phyloP scores from a whole-genome alignment of 2,888 invertebrate genomes.

The Chrysolina oricalcia region DNA sequence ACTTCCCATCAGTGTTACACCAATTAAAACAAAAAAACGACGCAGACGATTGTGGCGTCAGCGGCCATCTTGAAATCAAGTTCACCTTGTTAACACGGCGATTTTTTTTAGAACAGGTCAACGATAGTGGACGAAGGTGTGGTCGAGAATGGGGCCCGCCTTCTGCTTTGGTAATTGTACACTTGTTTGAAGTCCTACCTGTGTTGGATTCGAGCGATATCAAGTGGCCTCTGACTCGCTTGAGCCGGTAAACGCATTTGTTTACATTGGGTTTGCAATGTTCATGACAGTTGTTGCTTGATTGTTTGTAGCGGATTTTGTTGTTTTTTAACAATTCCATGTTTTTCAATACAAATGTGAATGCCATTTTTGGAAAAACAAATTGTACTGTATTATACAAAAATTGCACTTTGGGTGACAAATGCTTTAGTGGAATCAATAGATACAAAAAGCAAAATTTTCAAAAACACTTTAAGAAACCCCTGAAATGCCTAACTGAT shows the following conservation, averaged over 20 bases:
- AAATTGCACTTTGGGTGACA: too few relatives aligned
- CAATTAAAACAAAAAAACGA: constrained; percentile 67
- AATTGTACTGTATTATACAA: too few relatives aligned
- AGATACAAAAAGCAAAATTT: too few relatives aligned
- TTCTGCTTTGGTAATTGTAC: constrained; percentile 66
- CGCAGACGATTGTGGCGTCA: constrained; percentile 68
- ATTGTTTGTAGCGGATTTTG: background rate
- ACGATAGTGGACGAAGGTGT: constrained; percentile 66
- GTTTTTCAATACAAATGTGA: background rate
- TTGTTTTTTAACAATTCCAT: background rate
- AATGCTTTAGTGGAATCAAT: too few relatives aligned
- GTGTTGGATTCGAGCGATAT: constrained; percentile 54
- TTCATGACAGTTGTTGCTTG: background rate
- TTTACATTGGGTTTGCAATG: constrained; percentile 17
- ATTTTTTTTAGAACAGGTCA: constrained; percentile 70
- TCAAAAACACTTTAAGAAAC: too few relatives aligned
- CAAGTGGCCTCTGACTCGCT: constrained; percentile 52
- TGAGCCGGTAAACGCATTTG: background rate
- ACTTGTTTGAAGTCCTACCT: constrained; percentile 66
- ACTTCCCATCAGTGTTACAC: constrained; percentile 69
- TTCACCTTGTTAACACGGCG: constrained; percentile 69
- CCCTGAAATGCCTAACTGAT: too few relatives aligned
- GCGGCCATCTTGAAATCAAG: constrained; percentile 69
- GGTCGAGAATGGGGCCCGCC: constrained; percentile 64
- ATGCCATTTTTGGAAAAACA: too few relatives aligned